Conservation (phyloP, 2,888 invertebrate species). For the Alitta virens region DNA sequence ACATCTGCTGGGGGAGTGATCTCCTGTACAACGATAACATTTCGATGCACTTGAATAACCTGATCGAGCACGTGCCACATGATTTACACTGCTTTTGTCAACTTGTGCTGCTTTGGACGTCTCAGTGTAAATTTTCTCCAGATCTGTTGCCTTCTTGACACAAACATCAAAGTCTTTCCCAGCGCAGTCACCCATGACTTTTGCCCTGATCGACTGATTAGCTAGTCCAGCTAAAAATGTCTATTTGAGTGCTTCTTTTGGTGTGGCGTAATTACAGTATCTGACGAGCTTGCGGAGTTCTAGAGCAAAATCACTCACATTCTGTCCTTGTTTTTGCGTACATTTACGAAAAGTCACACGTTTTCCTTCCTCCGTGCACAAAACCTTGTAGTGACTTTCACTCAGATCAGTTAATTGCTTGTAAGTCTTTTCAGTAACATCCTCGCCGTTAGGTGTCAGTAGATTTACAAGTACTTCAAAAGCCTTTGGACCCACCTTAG, state of each 20-base stretch:
- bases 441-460: neutral
- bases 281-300: neutral
- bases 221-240: neutral
- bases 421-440: neutral
- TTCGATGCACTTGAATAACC: too few species aligned
- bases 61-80: neutral
- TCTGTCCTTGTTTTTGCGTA: neutral
- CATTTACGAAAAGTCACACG: neutral
- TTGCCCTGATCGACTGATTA: neutral
- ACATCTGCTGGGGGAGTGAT: neutral
- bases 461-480: slow-evolving; percentile 1
- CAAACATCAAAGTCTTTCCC: neutral
- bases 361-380: neutral
- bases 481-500: neutral
- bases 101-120: neutral
- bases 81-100: neutral
- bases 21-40: slow-evolving; percentile 1
- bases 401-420: neutral
- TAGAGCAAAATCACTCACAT: neutral
- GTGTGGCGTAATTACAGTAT: neutral
- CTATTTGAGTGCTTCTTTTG: neutral
- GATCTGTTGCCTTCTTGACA: neutral
- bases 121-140: neutral
- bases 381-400: neutral
- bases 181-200: neutral